Base-by-base conservation (phyloP, 2,888 invertebrate genomes). In the Volucella inflata region DNA sequence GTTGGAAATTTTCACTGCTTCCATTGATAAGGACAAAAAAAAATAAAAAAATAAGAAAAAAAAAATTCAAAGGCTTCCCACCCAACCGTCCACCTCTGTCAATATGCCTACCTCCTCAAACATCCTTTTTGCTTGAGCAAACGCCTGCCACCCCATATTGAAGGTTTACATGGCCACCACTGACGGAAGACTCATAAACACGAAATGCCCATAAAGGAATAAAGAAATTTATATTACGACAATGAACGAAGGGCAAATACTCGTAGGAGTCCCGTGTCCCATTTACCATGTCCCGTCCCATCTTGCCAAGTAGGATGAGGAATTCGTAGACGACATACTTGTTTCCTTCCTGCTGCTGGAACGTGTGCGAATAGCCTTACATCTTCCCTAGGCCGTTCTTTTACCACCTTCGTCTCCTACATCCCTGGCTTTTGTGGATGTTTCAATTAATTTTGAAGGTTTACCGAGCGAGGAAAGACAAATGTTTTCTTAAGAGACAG, bases 401-500 rank as follows among this genome's bases (percentile, higher is more conserved):
- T 11, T 16, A 2, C 46, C 14, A n/a, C 38, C 36, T 36, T 44
- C 14, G 44, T 57, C 38, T 59, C 50, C 21, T 71, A 50, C 36
- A 12, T 16, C 17, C 44, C 11, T 8, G 4, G 42, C n/a, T 62
- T 44, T 30, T 46, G 70, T 55, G 48, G 42, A 70, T 70, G 78
- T 70, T 78, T 68, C 72, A 80, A 74, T 80, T 80, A 74, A 80
- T 67, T 74, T 74, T 48, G 53, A 74, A 74, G 48, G 67, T 71
- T 78, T 71, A 70, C 60, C 60, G 16, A 62, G 21, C 46, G 53
- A 70, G 14, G 62, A 72, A 65, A 74, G 67, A 77, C 60, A 72
- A 68, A 74, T 83, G 67, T 78, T 78, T 64, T 74, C 8, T 8
- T 64, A 64, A 16, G 57, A 67, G 59, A 59, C 74, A 65, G 62